Percentiles rank a stretch among this genome's conserved stretches.
These are phyloP conservation scores for Macropus fuliginosus DNA, from an alignment of 2,797 vertebrate species.

Conservation along the genomic window DNA sequence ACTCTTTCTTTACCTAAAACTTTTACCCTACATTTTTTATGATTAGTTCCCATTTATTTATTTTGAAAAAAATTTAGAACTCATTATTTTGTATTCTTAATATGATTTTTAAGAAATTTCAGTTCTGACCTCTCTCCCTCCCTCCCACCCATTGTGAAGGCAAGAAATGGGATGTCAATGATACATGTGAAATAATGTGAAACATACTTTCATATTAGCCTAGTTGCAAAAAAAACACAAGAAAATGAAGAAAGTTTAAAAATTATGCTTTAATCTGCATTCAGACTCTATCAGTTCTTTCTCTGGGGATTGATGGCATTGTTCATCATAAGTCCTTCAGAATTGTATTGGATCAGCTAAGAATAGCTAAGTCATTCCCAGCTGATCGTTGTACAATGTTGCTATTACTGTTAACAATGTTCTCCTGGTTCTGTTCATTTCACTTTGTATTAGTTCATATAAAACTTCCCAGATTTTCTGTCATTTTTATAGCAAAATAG, in stretches of 20 bases:
- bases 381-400: neutral
- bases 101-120: neutral
- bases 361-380: neutral
- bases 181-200: neutral
- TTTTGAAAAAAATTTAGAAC: neutral
- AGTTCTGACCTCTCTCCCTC: neutral
- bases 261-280: neutral
- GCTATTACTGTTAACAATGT: neutral
- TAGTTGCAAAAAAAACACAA: neutral
- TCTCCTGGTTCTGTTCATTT: neutral
- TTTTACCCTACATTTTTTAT: neutral
- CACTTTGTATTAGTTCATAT: neutral
- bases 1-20: neutral
- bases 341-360: neutral
- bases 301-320: neutral
- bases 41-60: neutral
- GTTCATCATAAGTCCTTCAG: neutral
- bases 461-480: neutral
- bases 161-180: neutral
- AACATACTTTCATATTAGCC: neutral
- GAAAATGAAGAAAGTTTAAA: neutral
- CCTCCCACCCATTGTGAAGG: neutral
- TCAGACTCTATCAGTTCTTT: neutral
- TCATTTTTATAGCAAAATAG: neutral
- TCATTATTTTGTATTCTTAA: neutral